A percentile compares a stretch with the other conserved stretches of the same genome.
phyloP scores from a whole-genome alignment of 2,888 invertebrate species.

The Papilio gigon region DNA sequence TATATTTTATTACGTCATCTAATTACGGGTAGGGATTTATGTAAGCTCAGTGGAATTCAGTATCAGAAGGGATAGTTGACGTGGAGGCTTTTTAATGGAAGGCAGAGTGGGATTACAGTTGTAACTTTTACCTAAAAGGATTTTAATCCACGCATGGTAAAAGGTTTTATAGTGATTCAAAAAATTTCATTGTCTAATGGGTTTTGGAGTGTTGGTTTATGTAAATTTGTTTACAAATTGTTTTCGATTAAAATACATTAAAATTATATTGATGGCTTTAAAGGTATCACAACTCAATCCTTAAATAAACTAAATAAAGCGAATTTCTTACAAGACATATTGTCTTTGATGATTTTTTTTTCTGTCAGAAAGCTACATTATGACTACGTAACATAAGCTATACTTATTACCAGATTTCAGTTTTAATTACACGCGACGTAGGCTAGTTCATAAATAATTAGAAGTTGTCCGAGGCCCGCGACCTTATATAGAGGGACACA shows the following conservation, averaged over 20 bases:
- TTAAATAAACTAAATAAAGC: too few species aligned
- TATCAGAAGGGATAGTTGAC: slow-evolving; percentile 52
- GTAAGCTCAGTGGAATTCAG: slow-evolving; percentile 45
- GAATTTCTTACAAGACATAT: too few species aligned
- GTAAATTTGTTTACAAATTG: background rate
- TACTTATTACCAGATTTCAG: too few species aligned
- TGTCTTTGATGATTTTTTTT: too few species aligned
- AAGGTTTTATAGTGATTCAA: slow-evolving; percentile 11
- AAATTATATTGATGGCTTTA: background rate
- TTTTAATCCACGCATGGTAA: slow-evolving; percentile 30
- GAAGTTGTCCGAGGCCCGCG: background rate
- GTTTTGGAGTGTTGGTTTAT: background rate
- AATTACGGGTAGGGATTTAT: slow-evolving; percentile 43
- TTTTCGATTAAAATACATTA: background rate
- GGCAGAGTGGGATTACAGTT: slow-evolving; percentile 44
- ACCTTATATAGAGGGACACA: background rate
- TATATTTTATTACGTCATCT: slow-evolving; percentile 31
- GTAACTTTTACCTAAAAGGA: slow-evolving; percentile 45
- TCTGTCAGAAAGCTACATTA: too few species aligned
- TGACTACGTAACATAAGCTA: too few species aligned
- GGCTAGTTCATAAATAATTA: too few species aligned
- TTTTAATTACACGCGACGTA: too few species aligned
- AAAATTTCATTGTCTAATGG: slow-evolving; percentile 1
- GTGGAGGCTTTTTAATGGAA: slow-evolving; percentile 48
- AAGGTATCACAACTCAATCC: too few species aligned